Percentiles rank a stretch among this genome's conserved stretches.
These are phyloP conservation scores for Elysia chlorotica DNA, from an alignment of 1,140 invertebrate species.

Conservation along the genomic window DNA sequence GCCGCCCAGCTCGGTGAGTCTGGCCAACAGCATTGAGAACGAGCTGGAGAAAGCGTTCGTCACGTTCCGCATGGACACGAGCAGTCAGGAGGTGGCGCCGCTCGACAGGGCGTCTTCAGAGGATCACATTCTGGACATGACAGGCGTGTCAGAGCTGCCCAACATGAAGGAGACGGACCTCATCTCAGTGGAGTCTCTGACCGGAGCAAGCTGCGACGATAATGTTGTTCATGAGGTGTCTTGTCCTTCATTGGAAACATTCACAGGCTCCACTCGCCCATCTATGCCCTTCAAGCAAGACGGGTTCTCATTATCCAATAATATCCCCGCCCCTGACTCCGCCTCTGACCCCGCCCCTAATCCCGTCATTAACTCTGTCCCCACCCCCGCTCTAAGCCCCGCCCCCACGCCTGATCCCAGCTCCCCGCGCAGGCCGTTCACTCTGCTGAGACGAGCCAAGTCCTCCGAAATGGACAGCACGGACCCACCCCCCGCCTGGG, in stretches of 20 bases:
- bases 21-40: constrained; percentile 32
- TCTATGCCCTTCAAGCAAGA: no score
- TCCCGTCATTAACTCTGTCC: no score
- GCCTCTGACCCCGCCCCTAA: no score
- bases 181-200: not conserved
- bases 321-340: no score
- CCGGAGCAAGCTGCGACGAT: not conserved
- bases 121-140: no score
- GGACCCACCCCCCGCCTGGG: not conserved
- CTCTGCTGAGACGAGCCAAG: not conserved
- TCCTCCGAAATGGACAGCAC: not conserved
- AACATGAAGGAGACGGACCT: not conserved
- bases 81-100: not conserved
- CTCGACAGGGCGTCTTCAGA: no score
- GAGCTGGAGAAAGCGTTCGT: constrained; percentile 32
- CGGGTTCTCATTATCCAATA: no score
- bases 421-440: not conserved
- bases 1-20: constrained; percentile 27
- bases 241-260: no score
- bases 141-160: no score
- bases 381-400: no score
- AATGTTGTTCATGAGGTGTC: no score
- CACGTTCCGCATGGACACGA: not conserved
- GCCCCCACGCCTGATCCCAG: not conserved
- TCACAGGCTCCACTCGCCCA: no score